Base-by-base conservation (phyloP, 2,113 vertebrate species). In the Melozone crissalis region DNA sequence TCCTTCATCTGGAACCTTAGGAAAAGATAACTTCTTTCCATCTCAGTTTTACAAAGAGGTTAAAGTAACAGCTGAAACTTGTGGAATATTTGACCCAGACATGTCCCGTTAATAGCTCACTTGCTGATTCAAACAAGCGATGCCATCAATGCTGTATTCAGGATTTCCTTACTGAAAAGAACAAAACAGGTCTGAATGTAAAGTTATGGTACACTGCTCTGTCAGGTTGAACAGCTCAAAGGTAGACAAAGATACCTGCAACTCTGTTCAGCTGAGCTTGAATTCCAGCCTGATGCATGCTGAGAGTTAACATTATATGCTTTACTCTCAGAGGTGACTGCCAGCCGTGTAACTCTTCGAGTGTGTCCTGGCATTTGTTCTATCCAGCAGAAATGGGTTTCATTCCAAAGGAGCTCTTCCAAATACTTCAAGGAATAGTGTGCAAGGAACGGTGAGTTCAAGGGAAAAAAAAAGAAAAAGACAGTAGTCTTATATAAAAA, bases 201-300 rank as follows among this genome's bases (percentile, higher is more conserved):
- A 82, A 93, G 89, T 76, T 87, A 59, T 89, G 47, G 65, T 87
- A 82, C 69, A 65, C 41, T 87, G 66, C 77, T 86, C 80, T 91
- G 91, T 89, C 89, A 91, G 69, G 66, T 8, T 94, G 89, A 92
- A 84, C 61, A 68, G 80, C 73, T 94, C 65, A 94, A 84, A 97
- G 41, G 66, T 90, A 87, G 91, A 81, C 87, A 94, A 93, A 66
- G 47, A 44, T 96, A 87, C 77, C 81, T 94, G 87, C n/a, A 94
- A 96, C 55, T 90, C 86, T 78, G 68, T 92, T 94, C 89, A 94
- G 71, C 93, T 95, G 68, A 92, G 84, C 75, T 87, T 94, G 69
- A 94, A 90, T 96, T 94, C 59, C 52, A 90, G 35, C 37, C 80
- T 91, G 80, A 65, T 69, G 41, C 84, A 76, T 72, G 61, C 91